phyloP scores from a whole-genome alignment of 53 echinoderm and acorn worm species.

The Mesocentrotus franciscanus region DNA sequence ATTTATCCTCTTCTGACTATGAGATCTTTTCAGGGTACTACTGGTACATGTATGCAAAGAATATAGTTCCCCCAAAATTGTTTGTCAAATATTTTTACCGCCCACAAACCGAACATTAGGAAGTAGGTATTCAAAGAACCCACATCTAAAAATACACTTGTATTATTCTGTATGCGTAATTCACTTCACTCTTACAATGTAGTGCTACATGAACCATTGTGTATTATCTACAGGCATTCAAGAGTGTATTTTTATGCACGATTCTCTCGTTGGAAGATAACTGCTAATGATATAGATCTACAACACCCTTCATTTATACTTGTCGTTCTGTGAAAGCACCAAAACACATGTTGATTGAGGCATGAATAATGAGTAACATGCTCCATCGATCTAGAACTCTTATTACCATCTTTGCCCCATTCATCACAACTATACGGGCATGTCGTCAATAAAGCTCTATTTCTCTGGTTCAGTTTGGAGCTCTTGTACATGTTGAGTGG shows the following conservation, averaged over 20 bases:
- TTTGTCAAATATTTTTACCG: too few relatives aligned
- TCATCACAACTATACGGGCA: not conserved
- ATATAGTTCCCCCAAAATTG: too few relatives aligned
- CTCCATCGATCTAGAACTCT: not conserved
- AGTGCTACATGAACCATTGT: too few relatives aligned
- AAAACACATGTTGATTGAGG: conserved; percentile 30
- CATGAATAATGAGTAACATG: conserved; percentile 23
- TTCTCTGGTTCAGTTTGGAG: not conserved
- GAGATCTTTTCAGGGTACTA: not conserved
- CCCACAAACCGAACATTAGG: not conserved
- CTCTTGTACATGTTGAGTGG: not conserved
- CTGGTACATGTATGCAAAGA: too few relatives aligned
- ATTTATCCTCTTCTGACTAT: not conserved
- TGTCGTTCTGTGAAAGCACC: not conserved
- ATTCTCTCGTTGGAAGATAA: too few relatives aligned
- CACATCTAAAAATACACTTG: not conserved
- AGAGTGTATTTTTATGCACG: too few relatives aligned
- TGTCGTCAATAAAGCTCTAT: not conserved
- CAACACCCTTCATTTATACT: not conserved
- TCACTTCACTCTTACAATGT: not conserved
- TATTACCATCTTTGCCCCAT: not conserved
- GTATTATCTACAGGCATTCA: too few relatives aligned
- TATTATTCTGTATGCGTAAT: not conserved
- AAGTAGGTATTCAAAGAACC: not conserved
- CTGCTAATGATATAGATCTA: not conserved